A percentile compares a stretch with the other conserved stretches of the same genome.
phyloP scores from a whole-genome alignment of 2,113 vertebrate genomes.

The Anas platyrhynchos region DNA sequence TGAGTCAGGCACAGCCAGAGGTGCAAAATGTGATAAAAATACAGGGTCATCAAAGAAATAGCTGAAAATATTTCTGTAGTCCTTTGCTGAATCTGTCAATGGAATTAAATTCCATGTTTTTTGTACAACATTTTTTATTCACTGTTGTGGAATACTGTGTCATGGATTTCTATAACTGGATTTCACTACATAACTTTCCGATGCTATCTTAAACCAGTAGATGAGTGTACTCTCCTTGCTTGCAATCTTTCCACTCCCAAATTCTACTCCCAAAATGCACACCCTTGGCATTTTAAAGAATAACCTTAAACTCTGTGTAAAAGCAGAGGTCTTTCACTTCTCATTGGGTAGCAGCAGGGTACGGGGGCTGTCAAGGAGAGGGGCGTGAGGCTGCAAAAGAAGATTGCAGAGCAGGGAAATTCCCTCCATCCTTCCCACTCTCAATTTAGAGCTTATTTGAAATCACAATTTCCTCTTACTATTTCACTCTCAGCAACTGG shows the following conservation, averaged over 20 bases:
- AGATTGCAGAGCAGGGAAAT: neutral
- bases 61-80: neutral
- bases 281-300: neutral
- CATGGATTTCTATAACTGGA: neutral
- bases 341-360: neutral
- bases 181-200: constrained; percentile 9
- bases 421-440: neutral
- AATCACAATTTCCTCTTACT: neutral
- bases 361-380: neutral
- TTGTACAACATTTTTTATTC: neutral
- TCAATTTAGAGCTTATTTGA: neutral
- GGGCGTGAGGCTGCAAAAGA: neutral
- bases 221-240: neutral
- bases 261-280: neutral
- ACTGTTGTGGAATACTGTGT: neutral
- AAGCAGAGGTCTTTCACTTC: neutral
- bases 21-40: neutral
- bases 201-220: neutral
- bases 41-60: neutral
- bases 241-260: constrained; percentile 14
- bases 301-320: neutral
- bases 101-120: neutral
- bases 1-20: neutral
- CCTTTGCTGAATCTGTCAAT: neutral
- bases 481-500: neutral